Evolutionary conservation across 2,888 invertebrate species (phyloP), one percentile per base, ranked within the genome.

Genomic region (Drosophila subsilvestris): DNA sequence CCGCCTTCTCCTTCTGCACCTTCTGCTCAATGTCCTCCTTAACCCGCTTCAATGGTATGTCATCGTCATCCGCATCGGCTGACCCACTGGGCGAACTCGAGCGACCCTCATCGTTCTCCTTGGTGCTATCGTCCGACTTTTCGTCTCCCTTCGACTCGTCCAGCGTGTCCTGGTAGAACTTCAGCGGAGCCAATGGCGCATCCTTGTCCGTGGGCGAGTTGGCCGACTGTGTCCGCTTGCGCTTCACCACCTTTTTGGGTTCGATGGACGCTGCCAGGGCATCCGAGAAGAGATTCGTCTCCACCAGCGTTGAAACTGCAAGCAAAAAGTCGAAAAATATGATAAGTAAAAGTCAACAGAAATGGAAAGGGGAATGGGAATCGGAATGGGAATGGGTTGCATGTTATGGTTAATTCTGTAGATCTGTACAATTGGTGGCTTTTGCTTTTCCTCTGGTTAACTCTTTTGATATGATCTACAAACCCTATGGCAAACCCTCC

Each of bases 201-300:
- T 96, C 96, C 90, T 95, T 96, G 3, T 80, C 80, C 22, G 79
- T 88, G 6, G 83, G 78, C 9, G 86, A 82, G 0, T 68, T 49
- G 2, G 95, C 94, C 4, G 94, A 95, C 0, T 94, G 10, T 48
- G 96, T 93, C 49, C 97, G 94, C 92, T 97, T 97, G 65, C 96
- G 93, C 90, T 97, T 98, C 1, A 95, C 94, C 75, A 96, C 95
- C 90, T 96, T 93, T 93, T 95, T 93, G 91, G 93, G 90, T 27
- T 95, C 95, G 8, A 96, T 95, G 2, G 96, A 96, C 6, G 96
- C 96, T 76, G 94, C 94, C 42, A 98, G 93, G 0, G 98, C 98
- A 91, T 98, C 98, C 95, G 98, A 98, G 91, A 98, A 98, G 92
- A 97, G 95, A 88, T 97, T 97, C 90, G 98, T 98, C 91, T 98